Base-by-base conservation (phyloP, 2,113 vertebrate genomes). In the Plestiodon gilberti region DNA sequence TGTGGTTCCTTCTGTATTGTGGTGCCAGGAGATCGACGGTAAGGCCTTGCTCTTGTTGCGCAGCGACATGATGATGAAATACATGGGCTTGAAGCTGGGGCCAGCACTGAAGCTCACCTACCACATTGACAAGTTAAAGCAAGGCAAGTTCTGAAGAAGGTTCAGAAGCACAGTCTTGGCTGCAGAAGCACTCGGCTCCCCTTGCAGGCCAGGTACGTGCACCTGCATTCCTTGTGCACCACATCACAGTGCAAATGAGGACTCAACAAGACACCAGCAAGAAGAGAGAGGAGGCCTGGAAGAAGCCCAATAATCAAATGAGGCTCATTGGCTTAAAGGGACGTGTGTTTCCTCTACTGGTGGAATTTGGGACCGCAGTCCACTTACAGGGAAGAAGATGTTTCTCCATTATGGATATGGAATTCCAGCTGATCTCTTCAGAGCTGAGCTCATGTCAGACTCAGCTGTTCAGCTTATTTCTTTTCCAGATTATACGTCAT, bases 81-180 rank as follows among this genome's bases (percentile, higher is more conserved):
- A 99, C 95, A 99, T 99, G 99, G 99, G 99, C 67, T 95, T 99
- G 92, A 99, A 99, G 96, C 97, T 99, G 87, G 99, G 99, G 22
- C 99, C 99, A 0, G 98, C 99, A 14, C 97, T 99, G 94, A 99
- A 99, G 95, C 98, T 99, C 91, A 98, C 96, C 88, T 99, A 98
- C 95, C 98, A 99, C 95, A 99, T 99, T 1, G 99, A 99, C 96
- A 99, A 97, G 95, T 97, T 99, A 87, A 99, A 99, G 94, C 98
- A 98, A 91, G 97, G 97, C 93, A 98, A 97, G 89, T 97, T 97
- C 97, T 97, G 95, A 97, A 85, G 75, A 83, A 30, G 79, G 89
- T 52, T 0, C 38, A 59, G 2, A 84, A 84, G 91, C 87, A 87
- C 11, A 48, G 84, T 43, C 3, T 35, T 82, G 55, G 84, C 20